phyloP scores from a whole-genome alignment of 2,797 vertebrate genomes.

The Yasuhikotakia modesta region DNA sequence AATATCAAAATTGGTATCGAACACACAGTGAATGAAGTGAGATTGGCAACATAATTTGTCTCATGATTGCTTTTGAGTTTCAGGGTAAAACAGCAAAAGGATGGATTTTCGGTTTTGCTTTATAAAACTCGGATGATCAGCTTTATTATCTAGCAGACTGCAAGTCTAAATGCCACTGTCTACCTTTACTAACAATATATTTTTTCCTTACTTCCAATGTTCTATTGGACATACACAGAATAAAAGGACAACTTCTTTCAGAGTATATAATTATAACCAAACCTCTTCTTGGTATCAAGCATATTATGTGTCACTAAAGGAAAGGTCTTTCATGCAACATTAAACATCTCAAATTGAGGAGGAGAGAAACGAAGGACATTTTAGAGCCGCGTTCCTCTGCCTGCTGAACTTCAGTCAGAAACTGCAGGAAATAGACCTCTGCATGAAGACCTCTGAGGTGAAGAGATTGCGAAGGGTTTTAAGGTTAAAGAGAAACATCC shows the following conservation, averaged over 20 bases:
- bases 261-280: conserved; percentile 20
- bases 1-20: conserved; percentile 36
- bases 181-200: not conserved
- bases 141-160: not conserved
- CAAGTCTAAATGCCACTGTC: not conserved
- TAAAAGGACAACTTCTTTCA: conserved; percentile 12
- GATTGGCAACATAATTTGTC: conserved; percentile 25
- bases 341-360: conserved; percentile 36
- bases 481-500: conserved; percentile 40
- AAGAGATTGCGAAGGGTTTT: conserved; percentile 24
- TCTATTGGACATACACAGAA: conserved; percentile 34
- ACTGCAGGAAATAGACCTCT: not conserved
- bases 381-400: conserved; percentile 5
- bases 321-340: conserved; percentile 39
- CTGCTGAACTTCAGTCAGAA: conserved; percentile 14
- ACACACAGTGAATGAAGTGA: conserved; percentile 37
- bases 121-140: conserved; percentile 1
- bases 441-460: conserved; percentile 27
- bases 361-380: conserved; percentile 4
- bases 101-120: conserved; percentile 16
- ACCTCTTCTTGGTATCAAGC: not conserved
- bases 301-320: conserved; percentile 22
- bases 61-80: not conserved
- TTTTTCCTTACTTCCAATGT: conserved; percentile 19
- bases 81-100: conserved; percentile 19